Evolutionary conservation across 37 sponge, comb jelly and placozoan genomes (phyloP).

Genomic region (Theonella swinhoei): DNA sequence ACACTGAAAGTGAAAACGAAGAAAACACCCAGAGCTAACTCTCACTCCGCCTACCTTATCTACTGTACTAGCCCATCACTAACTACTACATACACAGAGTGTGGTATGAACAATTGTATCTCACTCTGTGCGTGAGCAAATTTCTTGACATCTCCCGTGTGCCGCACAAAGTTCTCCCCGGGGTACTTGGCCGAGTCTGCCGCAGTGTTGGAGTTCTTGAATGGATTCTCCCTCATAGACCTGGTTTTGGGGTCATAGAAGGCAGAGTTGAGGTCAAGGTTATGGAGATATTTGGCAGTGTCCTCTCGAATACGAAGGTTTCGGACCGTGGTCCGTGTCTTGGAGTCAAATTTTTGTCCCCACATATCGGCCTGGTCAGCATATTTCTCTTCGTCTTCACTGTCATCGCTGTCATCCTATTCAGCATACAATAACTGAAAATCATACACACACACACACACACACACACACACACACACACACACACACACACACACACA

Average conservation of each 20-base stretch:
- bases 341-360: conserved; percentile 96
- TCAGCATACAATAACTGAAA: neutral
- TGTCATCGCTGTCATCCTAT: conserved; percentile 45
- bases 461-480: conserved; percentile 21
- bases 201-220: conserved; percentile 69
- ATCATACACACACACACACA: conserved; percentile 15
- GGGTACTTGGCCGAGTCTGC: conserved; percentile 75
- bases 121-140: conserved; percentile 90
- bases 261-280: conserved; percentile 90
- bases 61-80: no score
- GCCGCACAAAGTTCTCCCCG: conserved; percentile 95
- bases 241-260: conserved; percentile 98
- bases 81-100: no score
- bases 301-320: conserved; percentile 97
- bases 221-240: conserved; percentile 97
- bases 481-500: conserved; percentile 25
- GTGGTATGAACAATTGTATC: no score
- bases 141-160: conserved; percentile 78
- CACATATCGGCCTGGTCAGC: conserved; percentile 94
- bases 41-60: no score
- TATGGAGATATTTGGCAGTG: conserved; percentile 95
- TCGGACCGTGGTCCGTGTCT: conserved; percentile 92
- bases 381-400: conserved; percentile 96
- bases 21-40: neutral
- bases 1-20: conserved; percentile 61